Evolutionary conservation across 2,888 invertebrate species (phyloP).

Genomic region (Trissoscelio sp.): DNA sequence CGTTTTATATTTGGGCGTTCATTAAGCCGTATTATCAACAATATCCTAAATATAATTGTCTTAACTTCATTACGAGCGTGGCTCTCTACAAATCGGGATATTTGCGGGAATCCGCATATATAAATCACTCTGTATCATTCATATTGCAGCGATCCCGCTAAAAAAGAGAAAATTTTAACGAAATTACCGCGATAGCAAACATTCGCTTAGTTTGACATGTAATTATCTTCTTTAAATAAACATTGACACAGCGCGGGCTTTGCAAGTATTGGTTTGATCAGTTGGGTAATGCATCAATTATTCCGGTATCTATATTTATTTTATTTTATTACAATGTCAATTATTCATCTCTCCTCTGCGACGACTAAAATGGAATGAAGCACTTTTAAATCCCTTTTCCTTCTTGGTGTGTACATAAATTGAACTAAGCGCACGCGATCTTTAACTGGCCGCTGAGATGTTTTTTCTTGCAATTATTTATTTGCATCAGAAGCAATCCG

Average conservation of each 20-base stretch:
- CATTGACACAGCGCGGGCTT: conserved; percentile 38
- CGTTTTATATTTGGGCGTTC: conserved; percentile 44
- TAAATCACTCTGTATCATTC: conserved; percentile 61
- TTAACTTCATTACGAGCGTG: conserved; percentile 59
- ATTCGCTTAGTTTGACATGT: conserved; percentile 62
- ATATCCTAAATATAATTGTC: conserved; percentile 66
- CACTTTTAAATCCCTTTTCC: background rate
- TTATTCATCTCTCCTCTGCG: conserved; percentile 42
- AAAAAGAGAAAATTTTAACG: conserved; percentile 65
- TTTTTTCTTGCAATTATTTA: background rate
- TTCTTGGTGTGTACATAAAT: no score
- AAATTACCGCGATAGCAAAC: conserved; percentile 53
- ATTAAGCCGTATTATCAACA: conserved; percentile 53
- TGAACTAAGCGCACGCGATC: background rate
- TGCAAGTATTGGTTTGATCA: conserved; percentile 41
- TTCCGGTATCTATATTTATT: conserved; percentile 63
- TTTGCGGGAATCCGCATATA: conserved; percentile 48
- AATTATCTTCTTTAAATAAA: conserved; percentile 64
- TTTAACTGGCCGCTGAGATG: background rate
- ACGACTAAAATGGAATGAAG: conserved; percentile 37
- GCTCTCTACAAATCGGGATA: conserved; percentile 38
- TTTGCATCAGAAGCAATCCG: background rate
- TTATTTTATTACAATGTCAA: conserved; percentile 65
- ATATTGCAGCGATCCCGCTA: conserved; percentile 58
- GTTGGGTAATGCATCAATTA: conserved; percentile 52